These are phyloP conservation scores for Allophyes oxyacanthae DNA, from an alignment of 2,888 invertebrate species.

Conservation along the genomic window DNA sequence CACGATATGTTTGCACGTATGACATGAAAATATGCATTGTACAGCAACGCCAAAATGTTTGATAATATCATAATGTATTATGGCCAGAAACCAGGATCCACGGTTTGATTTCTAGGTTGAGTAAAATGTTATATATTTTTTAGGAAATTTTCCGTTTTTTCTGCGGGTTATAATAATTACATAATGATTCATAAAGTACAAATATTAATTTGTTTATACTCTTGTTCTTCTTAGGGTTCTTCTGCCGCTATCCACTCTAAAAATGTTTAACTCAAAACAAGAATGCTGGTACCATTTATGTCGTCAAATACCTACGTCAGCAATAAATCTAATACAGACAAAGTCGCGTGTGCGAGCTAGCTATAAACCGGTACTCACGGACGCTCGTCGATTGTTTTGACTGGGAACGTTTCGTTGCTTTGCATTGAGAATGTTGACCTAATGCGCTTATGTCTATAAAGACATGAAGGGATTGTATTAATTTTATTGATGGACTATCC, in stretches of 20 bases:
- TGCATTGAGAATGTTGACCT: constrained; percentile 34
- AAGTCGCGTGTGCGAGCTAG: constrained; percentile 32
- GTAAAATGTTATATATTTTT: too few relatives aligned
- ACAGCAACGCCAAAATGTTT: too few relatives aligned
- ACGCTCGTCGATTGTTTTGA: constrained; percentile 71
- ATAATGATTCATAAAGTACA: too few relatives aligned
- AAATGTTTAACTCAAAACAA: constrained; percentile 6
- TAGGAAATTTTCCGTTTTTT: too few relatives aligned
- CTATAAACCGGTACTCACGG: constrained; percentile 40
- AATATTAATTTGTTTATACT: too few relatives aligned
- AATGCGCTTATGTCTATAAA: constrained; percentile 15
- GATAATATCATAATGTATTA: too few relatives aligned
- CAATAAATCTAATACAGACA: constrained; percentile 56
- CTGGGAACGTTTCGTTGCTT: constrained; percentile 58
- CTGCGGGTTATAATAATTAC: too few relatives aligned
- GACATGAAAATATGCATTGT: too few relatives aligned
- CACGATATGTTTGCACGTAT: background rate
- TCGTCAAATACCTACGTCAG: constrained; percentile 47
- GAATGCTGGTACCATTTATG: constrained; percentile 28
- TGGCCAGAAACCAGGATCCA: too few relatives aligned
- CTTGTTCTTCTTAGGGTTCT: too few relatives aligned
- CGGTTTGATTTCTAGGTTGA: too few relatives aligned
- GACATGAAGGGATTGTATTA: constrained; percentile 5
- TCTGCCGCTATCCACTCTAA: background rate
- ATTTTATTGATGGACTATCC: constrained; percentile 21